Percentiles rank a stretch among this genome's conserved stretches.
These are phyloP conservation scores for Ovis canadensis DNA, from an alignment of 2,113 vertebrate genomes.

Conservation along the genomic window DNA sequence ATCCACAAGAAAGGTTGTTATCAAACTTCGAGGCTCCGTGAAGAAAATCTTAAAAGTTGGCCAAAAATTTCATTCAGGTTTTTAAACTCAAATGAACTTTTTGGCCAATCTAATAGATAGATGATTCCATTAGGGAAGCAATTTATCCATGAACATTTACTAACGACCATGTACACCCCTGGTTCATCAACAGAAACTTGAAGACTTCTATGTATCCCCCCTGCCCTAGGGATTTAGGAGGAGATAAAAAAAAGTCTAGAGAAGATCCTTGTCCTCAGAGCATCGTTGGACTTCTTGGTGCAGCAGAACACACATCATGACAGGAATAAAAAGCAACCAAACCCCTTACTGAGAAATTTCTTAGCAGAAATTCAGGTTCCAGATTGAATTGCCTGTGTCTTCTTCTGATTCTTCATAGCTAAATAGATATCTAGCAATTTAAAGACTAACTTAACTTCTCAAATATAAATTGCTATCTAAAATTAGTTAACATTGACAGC, in stretches of 20 bases:
- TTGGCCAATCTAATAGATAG: neutral
- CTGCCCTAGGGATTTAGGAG: neutral
- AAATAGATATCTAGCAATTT: neutral
- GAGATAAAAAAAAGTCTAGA: neutral
- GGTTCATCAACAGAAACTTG: accelerated
- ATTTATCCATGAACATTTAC: neutral
- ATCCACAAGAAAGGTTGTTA: neutral
- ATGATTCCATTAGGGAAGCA: neutral
- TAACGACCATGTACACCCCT: neutral
- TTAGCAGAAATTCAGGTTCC: neutral
- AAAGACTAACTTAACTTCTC: neutral
- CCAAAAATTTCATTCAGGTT: neutral
- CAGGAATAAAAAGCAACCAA: neutral
- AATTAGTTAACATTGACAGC: neutral
- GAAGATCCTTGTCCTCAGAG: neutral
- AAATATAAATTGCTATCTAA: neutral
- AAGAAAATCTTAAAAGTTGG: neutral
- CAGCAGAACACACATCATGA: accelerated
- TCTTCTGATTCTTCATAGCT: neutral
- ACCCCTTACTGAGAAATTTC: neutral
- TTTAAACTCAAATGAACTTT: neutral
- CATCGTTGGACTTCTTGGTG: neutral
- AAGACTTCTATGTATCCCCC: too few species aligned
- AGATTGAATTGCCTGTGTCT: neutral
- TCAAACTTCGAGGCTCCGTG: neutral